A percentile compares a stretch with the other conserved stretches of the same genome.
Conservation (phyloP, 2,113 vertebrate genomes). For the Maccullochella peelii region DNA sequence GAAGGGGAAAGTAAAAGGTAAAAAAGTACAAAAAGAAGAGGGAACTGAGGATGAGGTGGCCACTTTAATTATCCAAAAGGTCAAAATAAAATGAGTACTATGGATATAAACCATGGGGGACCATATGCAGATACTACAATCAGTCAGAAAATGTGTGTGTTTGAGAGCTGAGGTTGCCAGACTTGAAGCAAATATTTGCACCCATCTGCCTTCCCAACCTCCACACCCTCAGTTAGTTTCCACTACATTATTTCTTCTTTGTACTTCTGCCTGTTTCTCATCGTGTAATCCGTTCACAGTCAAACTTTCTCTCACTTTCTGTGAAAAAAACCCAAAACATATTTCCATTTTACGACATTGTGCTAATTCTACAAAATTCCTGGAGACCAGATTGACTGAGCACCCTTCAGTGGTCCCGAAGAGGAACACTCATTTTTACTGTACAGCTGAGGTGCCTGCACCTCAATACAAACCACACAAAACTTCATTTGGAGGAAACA, state of each 20-base stretch:
- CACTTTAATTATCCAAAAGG: conserved; percentile 54
- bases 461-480: conserved; percentile 34
- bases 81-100: conserved; percentile 43
- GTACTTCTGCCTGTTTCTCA: not conserved
- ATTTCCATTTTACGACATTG: not conserved
- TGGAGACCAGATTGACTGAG: conserved; percentile 2
- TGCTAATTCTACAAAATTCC: conserved; percentile 2
- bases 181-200: conserved; percentile 21
- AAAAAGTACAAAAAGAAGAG: not conserved
- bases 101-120: conserved; percentile 14
- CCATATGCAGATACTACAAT: conserved; percentile 16
- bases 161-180: not conserved
- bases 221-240: not conserved
- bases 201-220: conserved; percentile 17
- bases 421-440: conserved; percentile 1
- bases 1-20: not conserved
- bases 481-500: conserved; percentile 44
- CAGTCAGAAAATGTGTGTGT: not conserved
- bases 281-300: not conserved
- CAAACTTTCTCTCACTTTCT: not conserved
- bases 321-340: not conserved
- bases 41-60: not conserved
- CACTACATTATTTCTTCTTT: not conserved
- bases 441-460: not conserved
- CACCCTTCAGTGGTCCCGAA: not conserved